Percentiles rank a stretch among this genome's conserved stretches.
These are phyloP conservation scores for Fulmarus glacialis DNA, from an alignment of 2,113 vertebrate genomes.

Conservation along the genomic window DNA sequence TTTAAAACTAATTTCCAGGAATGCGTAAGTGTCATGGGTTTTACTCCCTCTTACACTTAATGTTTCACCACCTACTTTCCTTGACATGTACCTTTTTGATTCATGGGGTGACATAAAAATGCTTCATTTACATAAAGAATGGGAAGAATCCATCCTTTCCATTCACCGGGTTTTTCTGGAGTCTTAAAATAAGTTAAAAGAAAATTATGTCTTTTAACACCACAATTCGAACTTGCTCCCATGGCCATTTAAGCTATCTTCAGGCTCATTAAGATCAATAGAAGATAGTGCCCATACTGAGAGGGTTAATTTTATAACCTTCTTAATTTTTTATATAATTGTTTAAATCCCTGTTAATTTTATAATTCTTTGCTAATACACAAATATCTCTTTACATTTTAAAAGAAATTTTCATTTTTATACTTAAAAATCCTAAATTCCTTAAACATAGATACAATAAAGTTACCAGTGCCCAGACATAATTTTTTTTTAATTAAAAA, in stretches of 20 bases:
- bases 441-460: not conserved
- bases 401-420: no score
- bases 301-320: not conserved
- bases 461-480: not conserved
- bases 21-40: fast-evolving
- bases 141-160: not conserved
- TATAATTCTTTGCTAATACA: not conserved
- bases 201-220: not conserved
- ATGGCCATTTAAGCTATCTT: not conserved
- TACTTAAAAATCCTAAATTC: not conserved
- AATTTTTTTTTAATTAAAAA: not conserved
- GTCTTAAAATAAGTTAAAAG: not conserved
- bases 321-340: not conserved
- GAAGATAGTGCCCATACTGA: not conserved
- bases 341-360: not conserved
- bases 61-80: not conserved
- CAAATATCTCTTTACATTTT: not conserved
- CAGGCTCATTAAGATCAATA: not conserved
- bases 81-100: not conserved
- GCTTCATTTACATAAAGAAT: not conserved
- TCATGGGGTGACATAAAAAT: not conserved
- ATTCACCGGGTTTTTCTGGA: not conserved
- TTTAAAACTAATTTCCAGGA: not conserved
- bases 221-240: not conserved
- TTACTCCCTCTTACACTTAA: not conserved